Evolutionary conservation across 1,140 invertebrate genomes (phyloP), one percentile per base, ranked within the genome.

Genomic region (Lepidurus couesii): DNA sequence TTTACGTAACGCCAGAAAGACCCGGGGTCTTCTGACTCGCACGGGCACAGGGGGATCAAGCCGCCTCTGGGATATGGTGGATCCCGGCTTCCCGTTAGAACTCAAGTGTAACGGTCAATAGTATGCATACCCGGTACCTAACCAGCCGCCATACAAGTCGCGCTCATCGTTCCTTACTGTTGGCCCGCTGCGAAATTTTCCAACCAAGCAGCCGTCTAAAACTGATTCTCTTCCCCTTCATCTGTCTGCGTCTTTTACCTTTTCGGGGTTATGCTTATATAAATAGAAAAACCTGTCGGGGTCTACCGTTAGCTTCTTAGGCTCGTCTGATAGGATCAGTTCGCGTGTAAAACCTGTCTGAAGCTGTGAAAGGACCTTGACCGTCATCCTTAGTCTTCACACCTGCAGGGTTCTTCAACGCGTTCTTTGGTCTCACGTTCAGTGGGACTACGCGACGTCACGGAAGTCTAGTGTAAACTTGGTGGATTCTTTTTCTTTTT

Each of bases 81-180:
- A 65, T 65, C 21, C 53, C 53, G 16, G 21, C 53, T 65, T 65
- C 53, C 53, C 53, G 53, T 65, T 65, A 47, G 10, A 65, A 65
- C 53, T 65, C 13, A 21, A 65, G 53, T 13, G 53, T 65, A 65
- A 65, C 53, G 53, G 53, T 65, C 53, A 65, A 65, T 65, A n/a
- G 53, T 65, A 65, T 65, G 53, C 53, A 65, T 65, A 21, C n/a
- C 45, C 53, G 53, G 53, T 65, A 65, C 53, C 53, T 65, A 65
- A 21, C 53, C 21, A 65, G 53, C 16, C 8, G 53, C 53, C 4
- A 65, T n/a, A n/a, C 53, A 65, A 3, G 21, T n/a, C 45, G 10
- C 1, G 45, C 45, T 47, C 16, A 47, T 47, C 45, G 10, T 47
- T 11, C 45, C 53, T 65, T 65, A 21, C 21, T 65, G 6, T 65